Evolutionary conservation across 2,888 invertebrate genomes (phyloP), one percentile per base, ranked within the genome.

Genomic region (Eutolmus rufibarbis): DNA sequence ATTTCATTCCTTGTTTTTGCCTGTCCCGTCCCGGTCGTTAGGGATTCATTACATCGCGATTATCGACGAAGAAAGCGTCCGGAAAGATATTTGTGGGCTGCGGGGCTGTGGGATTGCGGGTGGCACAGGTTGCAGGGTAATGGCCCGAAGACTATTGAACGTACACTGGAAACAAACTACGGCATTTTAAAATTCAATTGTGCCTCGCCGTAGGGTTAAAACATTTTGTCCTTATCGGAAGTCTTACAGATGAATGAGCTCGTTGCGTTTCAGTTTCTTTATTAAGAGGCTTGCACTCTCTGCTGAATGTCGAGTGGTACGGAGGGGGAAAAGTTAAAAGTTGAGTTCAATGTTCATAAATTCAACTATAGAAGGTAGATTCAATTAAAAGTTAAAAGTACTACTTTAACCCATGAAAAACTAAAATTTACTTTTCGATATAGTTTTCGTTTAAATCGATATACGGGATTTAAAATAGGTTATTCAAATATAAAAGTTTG

Each of bases 181-280:
- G 46, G 51, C 76, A 88, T 88, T 88, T 88, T 87, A 87, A 88
- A 87, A 87, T 88, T 88, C 87, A 87, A 87, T 88, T 88, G 74
- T 31, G 57, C 76, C 76, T 85, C 84, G 78, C 86, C 86, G 46
- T 46, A 74, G 85, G 46, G 74, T 74, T 86, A 74, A 87, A 88
- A 46, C 87, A 79, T 86, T 86, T 74, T 87, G 43, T 87, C 88
- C 88, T 89, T 89, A 89, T 89, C 89, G 74, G 86, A 81, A 86
- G 77, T 31, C 28, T 89, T 89, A 87, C 87, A 79, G 87, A 74
- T 89, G 89, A 88, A 87, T 87, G 86, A 86, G 43, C 77, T 82
- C 86, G 37, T 23, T 85, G 74, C 74, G 66, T 84, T 40, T 57
- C 7, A 23, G 74, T 40, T 82, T 84, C 78, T 46, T 78, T 19